Base-by-base conservation (phyloP, 2,113 vertebrate species). In the Rutilus rutilus region DNA sequence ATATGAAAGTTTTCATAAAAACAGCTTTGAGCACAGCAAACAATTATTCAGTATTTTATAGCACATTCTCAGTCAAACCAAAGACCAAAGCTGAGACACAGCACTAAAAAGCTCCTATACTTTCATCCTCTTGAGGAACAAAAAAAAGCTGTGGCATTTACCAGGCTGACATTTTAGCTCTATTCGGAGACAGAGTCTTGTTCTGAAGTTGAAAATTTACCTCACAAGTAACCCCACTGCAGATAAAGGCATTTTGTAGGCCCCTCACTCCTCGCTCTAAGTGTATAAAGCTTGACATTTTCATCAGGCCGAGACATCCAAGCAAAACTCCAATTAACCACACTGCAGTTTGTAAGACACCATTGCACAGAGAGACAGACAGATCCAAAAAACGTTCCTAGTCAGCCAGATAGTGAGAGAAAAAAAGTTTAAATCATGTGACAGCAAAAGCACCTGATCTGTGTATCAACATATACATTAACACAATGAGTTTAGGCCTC, bases 241-340 rank as follows among this genome's bases (percentile, higher is more conserved):
- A 60, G 75, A 84, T 50, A 73, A 57, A 80, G 62, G 23, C 62
- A 27, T 54, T 45, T 52, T 45, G 27, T 8, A 17, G 74, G 54
- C n/a, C 65, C 17, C 39, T 78, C 64, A 59, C 27, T 47, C 27
- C 42, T 33, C n/a, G 19, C 3, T 33, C 60, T 71, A 83, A 59
- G 82, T 47, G 64, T 62, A 25, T 69, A 84, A 84, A 67, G 75
- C 74, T 54, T 87, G 82, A 73, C 82, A 84, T 87, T 87, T 87
- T 65, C 54, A 60, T 83, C 83, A 77, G 42, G 65, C 42, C 17
- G 67, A 59, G 30, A 64, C 57, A 83, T 33, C 52, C 76, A 62
- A 73, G 82, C 75, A 84, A 78, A 71, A 80, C 39, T 71, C 75
- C 69, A 87, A 80, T 84, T 84, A 84, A 84, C 75, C 76, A 84